Base-by-base conservation (phyloP, 2,113 vertebrate species). In the Halichoerus grypus region DNA sequence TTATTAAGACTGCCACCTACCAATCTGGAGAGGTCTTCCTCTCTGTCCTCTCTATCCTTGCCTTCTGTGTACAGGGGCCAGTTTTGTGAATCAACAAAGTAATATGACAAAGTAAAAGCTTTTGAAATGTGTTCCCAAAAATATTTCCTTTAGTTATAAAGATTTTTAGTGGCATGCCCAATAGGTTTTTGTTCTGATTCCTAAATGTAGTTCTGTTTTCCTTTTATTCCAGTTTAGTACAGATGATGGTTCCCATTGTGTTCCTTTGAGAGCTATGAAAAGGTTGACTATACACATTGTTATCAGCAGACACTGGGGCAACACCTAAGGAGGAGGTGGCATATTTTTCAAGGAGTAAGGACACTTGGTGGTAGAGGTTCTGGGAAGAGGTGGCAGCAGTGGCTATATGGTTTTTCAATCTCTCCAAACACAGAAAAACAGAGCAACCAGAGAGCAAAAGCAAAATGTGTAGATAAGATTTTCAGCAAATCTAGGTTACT, bases 341-440 rank as follows among this genome's bases (percentile, higher is more conserved):
- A 85, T 28, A 46, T 46, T 91, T 93, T 96, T 83, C 4, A 87
- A 93, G 59, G 10, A 81, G 11, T 61, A 81, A 81, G 71, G 28
- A 36, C 24, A 89, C 22, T 69, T 86, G 39, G 55, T 72, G 49
- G 59, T 88, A 77, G 36, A 92, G 57, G 92, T 80, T 74, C 55
- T 85, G 46, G 46, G 49, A 84, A 57, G 55, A 49, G 49, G 53
- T 84, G 39, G 49, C 57, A 89, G n/a, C 15, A 33, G 10, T 36
- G 57, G 10, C 26, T 84, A 46, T 51, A 91, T 1, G 36, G 15
- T 39, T 93, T 92, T 96, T 55, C 28, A 67, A 3, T 49, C 8
- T 63, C 15, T 76, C 69, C 69, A 94, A 94, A 93, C 42, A 86
- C n/a, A 80, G 55, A 88, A 88, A 86, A 91, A 88, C 36, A 92